Evolutionary conservation across 2,797 vertebrate genomes (phyloP), one percentile per base, ranked within the genome.

Genomic region (Menidia menidia): DNA sequence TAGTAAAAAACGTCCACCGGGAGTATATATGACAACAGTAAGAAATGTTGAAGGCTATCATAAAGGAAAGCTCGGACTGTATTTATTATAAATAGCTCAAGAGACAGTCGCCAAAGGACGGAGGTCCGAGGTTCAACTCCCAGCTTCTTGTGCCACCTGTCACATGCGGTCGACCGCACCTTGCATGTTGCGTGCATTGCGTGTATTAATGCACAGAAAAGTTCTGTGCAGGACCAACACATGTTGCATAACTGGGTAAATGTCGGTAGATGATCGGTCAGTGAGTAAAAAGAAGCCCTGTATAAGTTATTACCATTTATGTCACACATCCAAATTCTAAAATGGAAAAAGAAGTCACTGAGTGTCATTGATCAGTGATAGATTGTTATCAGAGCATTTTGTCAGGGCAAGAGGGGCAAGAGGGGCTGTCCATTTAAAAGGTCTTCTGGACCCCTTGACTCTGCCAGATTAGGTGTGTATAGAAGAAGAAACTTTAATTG

Each of bases 401-500:
- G 67, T 55, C 58, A 59, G 71, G 71, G 79, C 68, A 57, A 45
- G 3, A 0, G 64, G 51, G 35, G 64, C 33, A n/a, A 56, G 44
- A 5, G 11, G 56, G 35, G n/a, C 3, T 60, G 57, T 43, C 13
- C 68, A 50, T 68, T 76, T 66, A 61, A 75, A 39, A 2, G 80
- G 62, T 53, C 80, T 72, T 60, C 43, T 60, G 61, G 78, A 87
- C 76, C 68, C 67, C 64, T 65, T 83, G 77, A 68, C 68, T 31
- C 82, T 25, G 25, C 2, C 25, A 25, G 25, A 25, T 25, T 57
- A 71, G 61, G 73, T 65, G 66, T 78, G 72, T 59, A 65, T 57
- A 58, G 72, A 71, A 67, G 69, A 88, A 71, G 66, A 86, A 80
- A 77, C 79, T 88, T 89, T 90, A 91, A 92, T 90, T 80, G 90